Evolutionary conservation across 2,113 vertebrate species (phyloP).

Genomic region (Cyprinodon variegatus): DNA sequence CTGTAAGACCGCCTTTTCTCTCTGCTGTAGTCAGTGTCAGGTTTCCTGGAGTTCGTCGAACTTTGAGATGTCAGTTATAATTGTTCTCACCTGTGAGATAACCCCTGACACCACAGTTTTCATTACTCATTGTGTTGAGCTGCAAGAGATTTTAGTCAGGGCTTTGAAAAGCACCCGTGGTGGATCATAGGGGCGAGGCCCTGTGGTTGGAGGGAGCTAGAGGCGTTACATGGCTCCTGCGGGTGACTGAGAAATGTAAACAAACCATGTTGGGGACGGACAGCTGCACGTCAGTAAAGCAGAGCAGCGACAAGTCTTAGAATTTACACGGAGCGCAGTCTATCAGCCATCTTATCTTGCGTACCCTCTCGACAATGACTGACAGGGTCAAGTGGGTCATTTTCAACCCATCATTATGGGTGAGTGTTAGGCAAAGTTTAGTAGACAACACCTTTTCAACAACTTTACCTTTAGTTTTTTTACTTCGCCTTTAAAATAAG

Average conservation of each 20-base stretch:
- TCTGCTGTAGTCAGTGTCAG: constrained; percentile 43
- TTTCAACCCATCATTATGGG: not conserved
- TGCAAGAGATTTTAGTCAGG: constrained; percentile 64
- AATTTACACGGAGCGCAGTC: constrained; percentile 12
- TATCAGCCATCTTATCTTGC: not conserved
- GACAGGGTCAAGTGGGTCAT: constrained; percentile 21
- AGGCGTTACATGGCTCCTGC: constrained; percentile 66
- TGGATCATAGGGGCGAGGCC: constrained; percentile 63
- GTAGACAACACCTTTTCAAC: not conserved
- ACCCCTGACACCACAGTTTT: constrained; percentile 64
- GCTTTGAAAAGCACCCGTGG: constrained; percentile 59
- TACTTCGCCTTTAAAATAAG: not conserved
- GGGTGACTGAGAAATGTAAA: constrained; percentile 79
- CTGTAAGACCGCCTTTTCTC: constrained; percentile 25
- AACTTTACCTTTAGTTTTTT: not conserved
- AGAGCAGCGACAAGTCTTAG: constrained; percentile 22
- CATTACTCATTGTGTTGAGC: constrained; percentile 64
- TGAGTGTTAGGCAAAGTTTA: not conserved
- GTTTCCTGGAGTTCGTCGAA: constrained; percentile 57
- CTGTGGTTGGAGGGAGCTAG: constrained; percentile 61
- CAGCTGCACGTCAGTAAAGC: constrained; percentile 54
- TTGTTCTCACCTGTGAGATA: constrained; percentile 74
- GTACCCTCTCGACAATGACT: not conserved
- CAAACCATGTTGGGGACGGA: constrained; percentile 66
- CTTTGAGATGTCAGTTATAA: constrained; percentile 58